Percentiles rank a stretch among this genome's conserved stretches.
Conservation (phyloP, 2,888 invertebrate genomes). For the Malthinus seriepunctatus region DNA sequence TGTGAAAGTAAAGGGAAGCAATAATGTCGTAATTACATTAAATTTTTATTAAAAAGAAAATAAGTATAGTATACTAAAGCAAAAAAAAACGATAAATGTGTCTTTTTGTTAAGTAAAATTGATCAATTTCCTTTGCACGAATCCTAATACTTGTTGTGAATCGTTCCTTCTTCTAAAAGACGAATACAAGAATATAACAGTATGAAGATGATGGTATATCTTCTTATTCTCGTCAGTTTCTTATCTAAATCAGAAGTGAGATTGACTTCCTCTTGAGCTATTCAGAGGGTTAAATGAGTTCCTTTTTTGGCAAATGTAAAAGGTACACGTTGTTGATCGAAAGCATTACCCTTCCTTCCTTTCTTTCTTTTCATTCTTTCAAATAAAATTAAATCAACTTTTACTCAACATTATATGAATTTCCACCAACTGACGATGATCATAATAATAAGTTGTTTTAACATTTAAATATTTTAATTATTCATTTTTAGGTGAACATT, state of each 20-base stretch:
- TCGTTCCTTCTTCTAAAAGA: constrained; percentile 7
- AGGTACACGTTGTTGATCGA: constrained; percentile 27
- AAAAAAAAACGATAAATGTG: background rate
- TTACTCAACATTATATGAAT: background rate
- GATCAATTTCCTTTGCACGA: constrained; percentile 8
- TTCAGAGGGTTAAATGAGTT: constrained; percentile 36
- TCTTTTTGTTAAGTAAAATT: constrained; percentile 4
- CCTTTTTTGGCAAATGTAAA: constrained; percentile 26
- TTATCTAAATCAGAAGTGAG: constrained; percentile 34
- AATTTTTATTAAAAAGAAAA: too few species aligned
- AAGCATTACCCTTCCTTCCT: constrained; percentile 15
- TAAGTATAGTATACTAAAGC: too few species aligned
- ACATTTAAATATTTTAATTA: constrained; percentile 22
- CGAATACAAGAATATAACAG: constrained; percentile 29
- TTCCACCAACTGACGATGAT: background rate
- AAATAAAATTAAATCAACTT: background rate
- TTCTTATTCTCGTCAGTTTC: constrained; percentile 34
- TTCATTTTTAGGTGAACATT: constrained; percentile 12
- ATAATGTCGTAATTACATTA: too few species aligned
- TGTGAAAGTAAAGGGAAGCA: too few species aligned
- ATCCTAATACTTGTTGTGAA: constrained; percentile 8
- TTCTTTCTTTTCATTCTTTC: too few species aligned
- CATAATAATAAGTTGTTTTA: constrained; percentile 6
- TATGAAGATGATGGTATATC: constrained; percentile 27
- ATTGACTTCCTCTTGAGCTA: constrained; percentile 35